Evolutionary conservation across 2,113 vertebrate genomes (phyloP).

Genomic region (Channa argus): DNA sequence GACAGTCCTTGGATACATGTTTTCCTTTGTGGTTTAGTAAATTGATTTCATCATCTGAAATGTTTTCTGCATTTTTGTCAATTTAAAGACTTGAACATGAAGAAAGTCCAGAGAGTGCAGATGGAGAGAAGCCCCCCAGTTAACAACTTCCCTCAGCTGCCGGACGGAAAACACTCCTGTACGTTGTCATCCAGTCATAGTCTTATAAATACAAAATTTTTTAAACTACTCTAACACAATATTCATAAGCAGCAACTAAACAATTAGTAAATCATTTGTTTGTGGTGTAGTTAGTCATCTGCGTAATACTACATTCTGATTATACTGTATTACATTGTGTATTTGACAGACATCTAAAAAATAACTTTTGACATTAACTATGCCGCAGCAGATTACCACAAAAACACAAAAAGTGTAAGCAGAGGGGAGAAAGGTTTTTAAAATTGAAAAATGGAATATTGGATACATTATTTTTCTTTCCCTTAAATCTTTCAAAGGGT

Average conservation of each 20-base stretch:
- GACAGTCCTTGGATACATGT: background rate
- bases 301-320: too few species aligned
- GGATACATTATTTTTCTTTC: too few species aligned
- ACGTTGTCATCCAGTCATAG: background rate
- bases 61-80: background rate
- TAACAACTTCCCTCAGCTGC: conserved; percentile 46
- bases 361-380: too few species aligned
- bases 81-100: conserved; percentile 70
- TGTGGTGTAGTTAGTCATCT: too few species aligned
- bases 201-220: background rate
- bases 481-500: too few species aligned
- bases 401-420: too few species aligned
- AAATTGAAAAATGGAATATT: too few species aligned
- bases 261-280: background rate
- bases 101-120: conserved; percentile 67
- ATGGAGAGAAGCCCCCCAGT: conserved; percentile 26
- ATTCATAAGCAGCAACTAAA: background rate
- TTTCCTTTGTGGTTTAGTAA: background rate
- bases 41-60: background rate
- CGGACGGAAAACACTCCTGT: conserved; percentile 66
- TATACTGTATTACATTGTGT: too few species aligned
- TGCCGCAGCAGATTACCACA: too few species aligned
- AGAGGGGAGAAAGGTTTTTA: too few species aligned
- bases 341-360: too few species aligned
- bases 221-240: background rate